Evolutionary conservation across 2,113 vertebrate genomes (phyloP), one percentile per base, ranked within the genome.

Genomic region (Catharus minimus): DNA sequence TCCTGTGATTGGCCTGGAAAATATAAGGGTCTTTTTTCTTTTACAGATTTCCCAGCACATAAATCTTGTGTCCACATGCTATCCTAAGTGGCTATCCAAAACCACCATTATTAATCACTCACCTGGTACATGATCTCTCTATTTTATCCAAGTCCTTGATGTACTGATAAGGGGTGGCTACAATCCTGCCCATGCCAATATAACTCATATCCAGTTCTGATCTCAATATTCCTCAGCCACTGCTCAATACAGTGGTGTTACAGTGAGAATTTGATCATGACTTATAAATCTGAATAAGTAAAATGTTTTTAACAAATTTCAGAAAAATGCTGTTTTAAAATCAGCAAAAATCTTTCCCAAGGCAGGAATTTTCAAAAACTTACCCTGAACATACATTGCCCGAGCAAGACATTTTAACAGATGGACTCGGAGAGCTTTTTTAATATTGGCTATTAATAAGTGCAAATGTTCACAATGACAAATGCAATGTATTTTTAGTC

Each of bases 401-500:
- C 82, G 55, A 88, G 53, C 36, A 76, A 93, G 66, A 79, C 79
- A 82, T 52, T 58, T 76, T 50, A 94, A 82, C 74, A 94, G 88
- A 95, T 92, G 77, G 92, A 84, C 60, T 88, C 3, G 0, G 55
- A 82, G 36, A 50, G 33, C 53, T 76, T 75, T 92, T 89, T 78
- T 28, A 90, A 86, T 90, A 90, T 53, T 39, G 39, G 66, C 83
- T 89, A 84, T 94, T 95, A 95, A 72, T 94, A 95, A 92, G 68
- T 77, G 41, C 49, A 47, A 85, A 83, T 55, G 83, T 55, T 94
- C 81, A 78, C 77, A 69, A n/a, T 82, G 90, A 96, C 61, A 95
- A 94, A 95, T 72, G 53, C 15, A 68, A 55, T 53, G 26, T 94
- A 95, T 85, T 95, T 96, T 95, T 89, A 92, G 86, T 28, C 73